Percentiles rank a stretch among this genome's conserved stretches.
Conservation (phyloP, 2,888 invertebrate species). For the Diogma glabrata region DNA sequence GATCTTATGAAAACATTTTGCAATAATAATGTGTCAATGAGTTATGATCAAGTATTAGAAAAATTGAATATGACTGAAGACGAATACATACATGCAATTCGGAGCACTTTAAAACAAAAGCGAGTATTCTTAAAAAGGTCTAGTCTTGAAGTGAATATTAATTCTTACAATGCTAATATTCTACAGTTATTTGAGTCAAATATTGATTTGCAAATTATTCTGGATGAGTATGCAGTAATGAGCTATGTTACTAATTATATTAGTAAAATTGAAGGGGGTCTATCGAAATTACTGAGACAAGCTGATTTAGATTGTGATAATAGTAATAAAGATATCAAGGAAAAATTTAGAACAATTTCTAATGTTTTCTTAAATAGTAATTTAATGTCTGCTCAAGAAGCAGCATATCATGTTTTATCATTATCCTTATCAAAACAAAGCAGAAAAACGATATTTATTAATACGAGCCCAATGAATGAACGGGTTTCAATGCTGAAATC, state of each 20-base stretch:
- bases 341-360: conserved; percentile 18
- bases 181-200: no score
- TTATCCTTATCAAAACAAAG: conserved; percentile 10
- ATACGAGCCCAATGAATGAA: conserved; percentile 11
- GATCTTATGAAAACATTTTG: no score
- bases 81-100: no score
- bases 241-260: conserved; percentile 23
- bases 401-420: neutral
- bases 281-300: conserved; percentile 21
- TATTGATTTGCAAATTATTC: neutral
- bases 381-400: conserved; percentile 9
- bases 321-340: conserved; percentile 16
- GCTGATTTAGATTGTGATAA: conserved; percentile 18
- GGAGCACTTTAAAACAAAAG: no score
- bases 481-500: conserved; percentile 12
- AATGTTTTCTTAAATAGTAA: conserved; percentile 17
- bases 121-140: no score
- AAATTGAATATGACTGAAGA: no score
- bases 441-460: conserved; percentile 7
- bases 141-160: no score
- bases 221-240: conserved; percentile 12
- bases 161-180: no score
- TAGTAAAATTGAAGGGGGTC: conserved; percentile 21
- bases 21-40: no score
- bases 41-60: no score